phyloP scores from a whole-genome alignment of 2,797 vertebrate species.

The Macropodus opercularis region DNA sequence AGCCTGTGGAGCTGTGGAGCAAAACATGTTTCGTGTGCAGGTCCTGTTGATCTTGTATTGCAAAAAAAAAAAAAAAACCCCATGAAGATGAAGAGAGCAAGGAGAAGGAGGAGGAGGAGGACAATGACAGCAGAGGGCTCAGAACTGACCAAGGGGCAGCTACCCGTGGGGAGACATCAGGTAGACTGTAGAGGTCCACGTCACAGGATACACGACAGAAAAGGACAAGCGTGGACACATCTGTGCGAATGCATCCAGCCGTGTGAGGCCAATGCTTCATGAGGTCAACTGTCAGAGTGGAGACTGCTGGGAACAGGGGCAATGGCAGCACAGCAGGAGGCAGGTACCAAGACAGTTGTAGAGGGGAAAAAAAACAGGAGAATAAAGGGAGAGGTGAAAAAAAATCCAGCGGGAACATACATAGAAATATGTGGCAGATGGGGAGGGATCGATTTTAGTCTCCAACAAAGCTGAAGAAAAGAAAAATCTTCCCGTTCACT shows the following conservation, averaged over 20 bases:
- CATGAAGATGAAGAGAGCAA: slow-evolving; percentile 8
- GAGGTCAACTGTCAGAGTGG: slow-evolving; percentile 76
- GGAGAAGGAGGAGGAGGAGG: slow-evolving; percentile 2
- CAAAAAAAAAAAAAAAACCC: slow-evolving; percentile 1
- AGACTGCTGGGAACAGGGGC: slow-evolving; percentile 66
- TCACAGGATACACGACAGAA: slow-evolving; percentile 61
- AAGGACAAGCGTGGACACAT: slow-evolving; percentile 78
- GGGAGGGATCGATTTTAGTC: background rate
- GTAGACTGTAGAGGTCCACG: slow-evolving; percentile 57
- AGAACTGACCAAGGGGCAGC: slow-evolving; percentile 7
- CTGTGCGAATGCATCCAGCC: slow-evolving; percentile 73
- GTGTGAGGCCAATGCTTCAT: slow-evolving; percentile 61
- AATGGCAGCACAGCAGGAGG: slow-evolving; percentile 58
- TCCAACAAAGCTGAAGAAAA: slow-evolving; percentile 4
- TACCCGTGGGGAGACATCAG: slow-evolving; percentile 49
- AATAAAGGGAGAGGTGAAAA: slow-evolving; percentile 21
- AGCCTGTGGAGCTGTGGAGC: slow-evolving; percentile 30
- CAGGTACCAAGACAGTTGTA: slow-evolving; percentile 39
- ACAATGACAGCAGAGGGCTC: slow-evolving; percentile 55
- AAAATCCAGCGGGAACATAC: slow-evolving; percentile 23
- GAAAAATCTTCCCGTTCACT: background rate
- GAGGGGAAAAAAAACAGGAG: background rate
- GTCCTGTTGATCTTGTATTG: slow-evolving; percentile 54
- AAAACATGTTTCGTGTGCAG: slow-evolving; percentile 33
- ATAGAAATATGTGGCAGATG: background rate